Conservation (phyloP, 30 jellyfish, hydroid and myxozoan species). For the Aurelia aurita region DNA sequence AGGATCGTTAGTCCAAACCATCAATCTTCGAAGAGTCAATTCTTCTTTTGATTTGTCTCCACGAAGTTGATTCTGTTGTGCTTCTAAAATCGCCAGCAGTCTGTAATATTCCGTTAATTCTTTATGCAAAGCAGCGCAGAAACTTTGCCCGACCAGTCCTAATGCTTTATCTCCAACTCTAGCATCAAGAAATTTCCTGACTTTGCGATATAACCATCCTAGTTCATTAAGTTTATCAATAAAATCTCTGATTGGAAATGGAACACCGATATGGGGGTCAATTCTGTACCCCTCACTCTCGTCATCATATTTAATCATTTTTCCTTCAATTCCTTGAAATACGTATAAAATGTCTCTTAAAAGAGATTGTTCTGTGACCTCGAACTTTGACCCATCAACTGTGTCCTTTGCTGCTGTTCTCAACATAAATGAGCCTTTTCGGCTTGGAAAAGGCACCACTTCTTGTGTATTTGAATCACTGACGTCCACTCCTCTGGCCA, state of each 20-base stretch:
- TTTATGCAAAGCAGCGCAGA: conserved; percentile 94
- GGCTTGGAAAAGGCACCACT: conserved; percentile 59
- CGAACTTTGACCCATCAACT: conserved; percentile 85
- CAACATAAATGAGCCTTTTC: conserved; percentile 70
- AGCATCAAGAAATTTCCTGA: conserved; percentile 85
- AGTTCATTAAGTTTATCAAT: conserved; percentile 88
- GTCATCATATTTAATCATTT: conserved; percentile 82
- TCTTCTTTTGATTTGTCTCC: conserved; percentile 53
- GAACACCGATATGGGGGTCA: conserved; percentile 87
- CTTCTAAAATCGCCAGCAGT: conserved; percentile 95
- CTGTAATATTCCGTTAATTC: conserved; percentile 94
- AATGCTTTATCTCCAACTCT: conserved; percentile 95
- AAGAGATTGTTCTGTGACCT: conserved; percentile 90
- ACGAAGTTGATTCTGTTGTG: conserved; percentile 83
- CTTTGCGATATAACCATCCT: conserved; percentile 96
- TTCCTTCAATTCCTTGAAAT: conserved; percentile 99
- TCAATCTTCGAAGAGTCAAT: conserved; percentile 89
- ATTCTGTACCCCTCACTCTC: conserved; percentile 87
- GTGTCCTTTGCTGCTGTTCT: conserved; percentile 66
- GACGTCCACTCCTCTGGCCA: conserved; percentile 51
- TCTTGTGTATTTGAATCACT: conserved; percentile 36
- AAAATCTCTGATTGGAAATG: conserved; percentile 93
- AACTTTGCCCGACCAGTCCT: conserved; percentile 98
- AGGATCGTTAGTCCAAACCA: conserved; percentile 99
- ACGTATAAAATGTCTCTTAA: conserved; percentile 91